Evolutionary conservation across 92 coral and sea anemone species (phyloP).

Genomic region (Porites evermanni): DNA sequence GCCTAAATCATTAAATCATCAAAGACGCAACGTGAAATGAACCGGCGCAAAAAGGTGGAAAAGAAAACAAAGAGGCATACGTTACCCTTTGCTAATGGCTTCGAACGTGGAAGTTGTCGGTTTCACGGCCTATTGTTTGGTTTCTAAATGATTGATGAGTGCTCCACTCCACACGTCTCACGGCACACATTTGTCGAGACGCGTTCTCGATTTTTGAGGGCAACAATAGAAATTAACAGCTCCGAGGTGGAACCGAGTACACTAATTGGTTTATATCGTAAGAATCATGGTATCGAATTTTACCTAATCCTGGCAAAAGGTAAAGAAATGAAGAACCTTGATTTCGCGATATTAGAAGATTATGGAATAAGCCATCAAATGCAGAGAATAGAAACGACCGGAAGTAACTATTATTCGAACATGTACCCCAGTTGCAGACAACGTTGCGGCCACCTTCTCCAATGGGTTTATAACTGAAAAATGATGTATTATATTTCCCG

Average conservation of each 20-base stretch:
- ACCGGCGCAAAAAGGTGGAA: conserved; percentile 25
- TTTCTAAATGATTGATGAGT: conserved; percentile 56
- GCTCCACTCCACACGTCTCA: conserved; percentile 41
- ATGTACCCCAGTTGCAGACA: background rate
- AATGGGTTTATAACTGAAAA: background rate
- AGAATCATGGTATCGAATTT: conserved; percentile 18
- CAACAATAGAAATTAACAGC: conserved; percentile 46
- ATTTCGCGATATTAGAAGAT: background rate
- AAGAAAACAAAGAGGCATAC: conserved; percentile 20
- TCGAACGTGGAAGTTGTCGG: conserved; percentile 17
- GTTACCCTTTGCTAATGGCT: conserved; percentile 21
- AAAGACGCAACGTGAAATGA: conserved; percentile 34
- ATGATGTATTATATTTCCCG: background rate
- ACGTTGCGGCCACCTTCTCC: background rate
- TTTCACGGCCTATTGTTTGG: conserved; percentile 25
- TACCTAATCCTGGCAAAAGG: background rate
- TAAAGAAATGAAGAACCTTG: too few species aligned
- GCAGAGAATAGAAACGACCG: conserved; percentile 21
- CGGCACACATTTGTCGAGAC: conserved; percentile 22
- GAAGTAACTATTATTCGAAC: conserved; percentile 9
- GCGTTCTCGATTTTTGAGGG: conserved; percentile 34
- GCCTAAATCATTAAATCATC: conserved; percentile 52
- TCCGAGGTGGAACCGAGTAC: conserved; percentile 10
- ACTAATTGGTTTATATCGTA: conserved; percentile 18
- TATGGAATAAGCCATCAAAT: background rate